Base-by-base conservation (phyloP, 2,113 vertebrate species). In the Ceyx cyanopectus region DNA sequence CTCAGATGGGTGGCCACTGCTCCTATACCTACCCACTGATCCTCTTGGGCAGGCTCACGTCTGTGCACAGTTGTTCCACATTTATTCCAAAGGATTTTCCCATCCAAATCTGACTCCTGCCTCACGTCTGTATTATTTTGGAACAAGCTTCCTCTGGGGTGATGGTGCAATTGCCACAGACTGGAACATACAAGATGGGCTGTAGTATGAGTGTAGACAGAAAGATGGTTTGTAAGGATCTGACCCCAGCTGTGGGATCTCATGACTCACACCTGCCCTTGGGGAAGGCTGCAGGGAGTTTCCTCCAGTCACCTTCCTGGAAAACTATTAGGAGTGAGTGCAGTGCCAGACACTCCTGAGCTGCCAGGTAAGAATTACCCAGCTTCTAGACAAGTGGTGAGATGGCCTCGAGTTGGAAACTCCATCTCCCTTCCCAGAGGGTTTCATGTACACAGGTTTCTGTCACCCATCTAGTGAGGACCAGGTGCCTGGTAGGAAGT, bases 291-390 rank as follows among this genome's bases (percentile, higher is more conserved):
- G 26, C 9, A 4, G 56, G 85, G 81, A 92, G 30, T 60, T 78
- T 82, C 84, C 72, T 74, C 67, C 14, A 58, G 8, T 60, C 50
- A 53, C 54, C 89, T 97, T 96, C 91, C 92, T 91, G 97, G 89
- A 95, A 98, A 97, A 95, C 57, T 82, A 78, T 48, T 43, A 77
- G 85, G 81, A 95, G 50, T 1, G 1, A 93, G 63, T 14, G 14
- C 4, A 30, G 80, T 95, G 87, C 88, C 84, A 87, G 77, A 90
- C 4, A 23, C 48, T 72, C 16, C 63, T 1, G 7, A 81, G 45
- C 85, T 97, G 91, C 92, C 94, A 97, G 95, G 93, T 92, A 92
- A 80, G 90, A 93, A 91, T 75, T 43, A 34, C 53, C 87, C 56
- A 21, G 91, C 81, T 96, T 81, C 75, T 65, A 87, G 89, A 89